phyloP scores from a whole-genome alignment of 2,888 invertebrate genomes.

The Electrophaes corylata region DNA sequence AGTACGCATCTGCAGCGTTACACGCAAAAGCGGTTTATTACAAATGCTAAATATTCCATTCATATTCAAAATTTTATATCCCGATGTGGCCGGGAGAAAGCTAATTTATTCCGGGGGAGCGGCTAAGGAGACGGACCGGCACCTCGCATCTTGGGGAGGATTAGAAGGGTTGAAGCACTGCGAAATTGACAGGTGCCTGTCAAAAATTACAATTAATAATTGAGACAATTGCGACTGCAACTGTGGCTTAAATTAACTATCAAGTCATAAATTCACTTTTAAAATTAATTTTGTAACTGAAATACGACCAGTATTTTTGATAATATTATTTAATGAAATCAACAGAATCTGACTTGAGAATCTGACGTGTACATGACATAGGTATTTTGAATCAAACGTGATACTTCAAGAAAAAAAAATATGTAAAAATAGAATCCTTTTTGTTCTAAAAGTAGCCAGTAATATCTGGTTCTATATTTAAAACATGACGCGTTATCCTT shows the following conservation, averaged over 20 bases:
- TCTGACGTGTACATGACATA: too few relatives aligned
- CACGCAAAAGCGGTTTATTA: slow-evolving; percentile 89
- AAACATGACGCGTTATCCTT: neutral
- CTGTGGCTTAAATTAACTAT: slow-evolving; percentile 37
- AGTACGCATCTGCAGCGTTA: slow-evolving; percentile 78
- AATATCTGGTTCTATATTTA: neutral
- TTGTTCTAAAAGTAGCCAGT: neutral
- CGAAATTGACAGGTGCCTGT: slow-evolving; percentile 84
- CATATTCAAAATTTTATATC: slow-evolving; percentile 96
- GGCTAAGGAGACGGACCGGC: slow-evolving; percentile 72
- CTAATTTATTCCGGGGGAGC: slow-evolving; percentile 89
- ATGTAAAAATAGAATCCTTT: neutral
- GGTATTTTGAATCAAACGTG: too few relatives aligned
- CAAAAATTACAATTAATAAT: slow-evolving; percentile 84
- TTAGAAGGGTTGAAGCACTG: slow-evolving; percentile 80
- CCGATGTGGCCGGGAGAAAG: slow-evolving; percentile 87
- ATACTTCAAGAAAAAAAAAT: neutral
- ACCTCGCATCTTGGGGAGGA: slow-evolving; percentile 80
- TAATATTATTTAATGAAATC: too few relatives aligned
- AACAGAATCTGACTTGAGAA: too few relatives aligned
- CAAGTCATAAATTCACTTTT: neutral
- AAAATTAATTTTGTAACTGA: too few relatives aligned
- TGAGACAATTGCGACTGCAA: slow-evolving; percentile 70
- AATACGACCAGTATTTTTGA: too few relatives aligned
- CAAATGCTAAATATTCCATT: slow-evolving; percentile 94